Base-by-base conservation (phyloP, 2,113 vertebrate genomes). In the Grus americana region DNA sequence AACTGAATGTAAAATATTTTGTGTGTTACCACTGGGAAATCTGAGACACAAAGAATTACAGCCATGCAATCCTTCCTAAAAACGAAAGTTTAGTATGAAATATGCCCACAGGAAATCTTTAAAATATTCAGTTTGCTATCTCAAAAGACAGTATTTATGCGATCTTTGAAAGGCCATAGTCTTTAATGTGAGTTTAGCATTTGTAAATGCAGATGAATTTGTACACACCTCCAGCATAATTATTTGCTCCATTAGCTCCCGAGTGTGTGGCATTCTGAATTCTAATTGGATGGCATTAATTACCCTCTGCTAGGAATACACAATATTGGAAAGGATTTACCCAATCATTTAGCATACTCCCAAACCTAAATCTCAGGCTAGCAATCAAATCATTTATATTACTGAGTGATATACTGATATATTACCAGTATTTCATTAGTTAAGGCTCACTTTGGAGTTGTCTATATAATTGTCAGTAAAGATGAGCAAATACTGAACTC, bases 181-280 rank as follows among this genome's bases (percentile, higher is more conserved):
- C 87, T 66, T 87, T 95, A 96, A 71, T 86, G 24, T 57, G 38
- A 85, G 20, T 65, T 93, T 88, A 93, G 26, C 57, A 80, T 95
- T 89, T 93, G 76, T 79, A 93, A 88, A 93, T 63, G 42, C 61
- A 72, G 58, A 84, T 83, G 70, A 96, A 93, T 92, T 75, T 92
- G 40, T 82, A 65, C 46, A 78, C n/a, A 59, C 52, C 34, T 96
- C 71, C 59, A 89, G 87, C 61, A 95, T 95, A 92, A 95, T 94
- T 90, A 40, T 95, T 88, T 97, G 71, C 65, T 95, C 55, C 26
- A 79, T 96, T 94, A 96, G 91, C 67, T 90, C 50, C 87, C 54
- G 96, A 61, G 71, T 81, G 52, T 70, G 78, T 13, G 4, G 61
- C 68, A 92, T 90, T 80, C 46, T 92, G 47, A 95, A 93, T 96